phyloP scores from a whole-genome alignment of 1,140 invertebrate genomes.

The Cotesia vestalis region DNA sequence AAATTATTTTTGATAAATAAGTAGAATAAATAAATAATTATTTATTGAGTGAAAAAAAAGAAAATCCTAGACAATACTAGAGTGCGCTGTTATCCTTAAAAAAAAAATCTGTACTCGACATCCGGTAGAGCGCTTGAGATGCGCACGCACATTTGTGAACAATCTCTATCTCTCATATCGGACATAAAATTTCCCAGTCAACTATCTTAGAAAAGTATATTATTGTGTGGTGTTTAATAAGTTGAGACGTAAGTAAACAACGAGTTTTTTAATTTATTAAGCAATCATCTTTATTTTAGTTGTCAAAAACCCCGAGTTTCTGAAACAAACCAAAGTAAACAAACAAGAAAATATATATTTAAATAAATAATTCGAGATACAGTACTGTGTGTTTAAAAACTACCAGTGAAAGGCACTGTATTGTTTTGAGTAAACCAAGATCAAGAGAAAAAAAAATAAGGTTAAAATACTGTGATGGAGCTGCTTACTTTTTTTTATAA shows the following conservation, averaged over 20 bases:
- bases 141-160: too few species aligned
- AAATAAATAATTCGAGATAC: too few species aligned
- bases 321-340: not conserved
- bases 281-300: not conserved
- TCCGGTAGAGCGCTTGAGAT: constrained; percentile 8
- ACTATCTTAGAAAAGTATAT: constrained; percentile 31
- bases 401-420: too few species aligned
- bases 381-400: too few species aligned
- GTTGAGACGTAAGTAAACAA: constrained; percentile 42
- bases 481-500: too few species aligned
- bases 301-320: not conserved
- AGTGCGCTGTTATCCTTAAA: too few species aligned
- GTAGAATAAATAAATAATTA: too few species aligned
- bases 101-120: not conserved
- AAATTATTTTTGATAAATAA: too few species aligned
- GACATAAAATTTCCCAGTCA: constrained; percentile 35
- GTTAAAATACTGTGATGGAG: too few species aligned
- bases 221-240: constrained; percentile 30
- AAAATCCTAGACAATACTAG: not conserved
- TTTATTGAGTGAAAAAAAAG: not conserved
- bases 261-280: constrained; percentile 1
- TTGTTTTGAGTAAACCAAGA: too few species aligned
- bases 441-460: too few species aligned
- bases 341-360: too few species aligned
- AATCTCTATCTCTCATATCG: constrained; percentile 12